Conservation (phyloP, 2,113 vertebrate genomes). For the Maccullochella peelii region DNA sequence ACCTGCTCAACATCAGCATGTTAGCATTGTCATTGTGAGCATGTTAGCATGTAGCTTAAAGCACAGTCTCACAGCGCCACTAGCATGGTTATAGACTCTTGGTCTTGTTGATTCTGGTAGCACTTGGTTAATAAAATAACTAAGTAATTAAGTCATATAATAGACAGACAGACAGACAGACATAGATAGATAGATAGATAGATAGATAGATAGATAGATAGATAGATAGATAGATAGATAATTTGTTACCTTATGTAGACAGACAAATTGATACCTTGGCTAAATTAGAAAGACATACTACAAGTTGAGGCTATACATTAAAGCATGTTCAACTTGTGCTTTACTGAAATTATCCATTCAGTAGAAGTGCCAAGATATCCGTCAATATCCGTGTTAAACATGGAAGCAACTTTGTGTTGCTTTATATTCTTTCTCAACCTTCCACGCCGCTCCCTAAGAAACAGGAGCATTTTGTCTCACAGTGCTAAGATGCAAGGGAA, state of each 20-base stretch:
- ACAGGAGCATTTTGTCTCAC: constrained; percentile 43
- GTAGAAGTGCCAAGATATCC: constrained; percentile 34
- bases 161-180: neutral
- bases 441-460: constrained; percentile 34
- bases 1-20: neutral
- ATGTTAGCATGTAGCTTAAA: neutral
- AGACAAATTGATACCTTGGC: neutral
- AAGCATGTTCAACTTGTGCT: constrained; percentile 25
- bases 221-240: neutral
- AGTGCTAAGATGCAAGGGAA: constrained; percentile 61
- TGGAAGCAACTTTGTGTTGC: constrained; percentile 9
- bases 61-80: neutral
- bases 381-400: constrained; percentile 54
- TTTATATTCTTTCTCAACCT: constrained; percentile 22
- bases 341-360: constrained; percentile 45
- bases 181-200: too few relatives aligned
- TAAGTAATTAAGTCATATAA: too few relatives aligned
- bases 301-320: constrained; percentile 18
- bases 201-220: too few relatives aligned
- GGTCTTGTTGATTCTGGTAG: too few relatives aligned
- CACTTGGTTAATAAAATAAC: too few relatives aligned
- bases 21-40: neutral
- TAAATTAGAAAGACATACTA: neutral
- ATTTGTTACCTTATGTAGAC: neutral
- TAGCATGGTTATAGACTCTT: neutral